Evolutionary conservation across 2,797 vertebrate species (phyloP).

Genomic region (Siniperca undulata): DNA sequence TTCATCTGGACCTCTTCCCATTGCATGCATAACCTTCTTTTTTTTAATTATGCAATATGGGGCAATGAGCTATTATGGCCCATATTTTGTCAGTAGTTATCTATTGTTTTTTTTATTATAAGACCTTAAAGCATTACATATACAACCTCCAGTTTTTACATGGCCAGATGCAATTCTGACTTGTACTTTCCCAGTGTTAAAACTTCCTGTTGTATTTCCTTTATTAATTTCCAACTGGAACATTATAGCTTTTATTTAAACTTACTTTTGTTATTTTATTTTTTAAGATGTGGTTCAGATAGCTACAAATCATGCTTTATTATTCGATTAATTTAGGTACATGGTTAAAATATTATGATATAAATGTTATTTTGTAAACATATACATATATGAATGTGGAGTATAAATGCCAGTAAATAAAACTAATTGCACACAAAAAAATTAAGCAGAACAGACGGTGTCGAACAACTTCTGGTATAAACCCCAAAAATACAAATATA

Average conservation of each 20-base stretch:
- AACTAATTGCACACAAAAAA: neutral
- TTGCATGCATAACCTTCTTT: neutral
- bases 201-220: neutral
- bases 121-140: no score
- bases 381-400: neutral
- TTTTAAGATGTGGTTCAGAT: neutral
- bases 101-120: neutral
- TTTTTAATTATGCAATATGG: neutral
- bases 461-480: neutral
- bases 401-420: neutral
- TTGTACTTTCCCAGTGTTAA: neutral
- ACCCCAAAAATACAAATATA: neutral
- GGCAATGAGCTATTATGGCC: no score
- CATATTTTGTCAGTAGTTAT: neutral
- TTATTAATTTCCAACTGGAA: neutral
- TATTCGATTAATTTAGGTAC: neutral
- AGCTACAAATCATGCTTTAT: neutral
- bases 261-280: neutral
- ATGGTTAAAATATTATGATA: neutral
- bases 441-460: neutral
- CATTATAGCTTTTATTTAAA: neutral
- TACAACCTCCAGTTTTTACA: neutral
- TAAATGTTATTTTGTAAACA: neutral
- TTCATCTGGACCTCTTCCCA: neutral
- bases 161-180: neutral